These are phyloP conservation scores for Gymnopithys bicolor DNA, from an alignment of 2,797 vertebrate species.

Conservation along the genomic window DNA sequence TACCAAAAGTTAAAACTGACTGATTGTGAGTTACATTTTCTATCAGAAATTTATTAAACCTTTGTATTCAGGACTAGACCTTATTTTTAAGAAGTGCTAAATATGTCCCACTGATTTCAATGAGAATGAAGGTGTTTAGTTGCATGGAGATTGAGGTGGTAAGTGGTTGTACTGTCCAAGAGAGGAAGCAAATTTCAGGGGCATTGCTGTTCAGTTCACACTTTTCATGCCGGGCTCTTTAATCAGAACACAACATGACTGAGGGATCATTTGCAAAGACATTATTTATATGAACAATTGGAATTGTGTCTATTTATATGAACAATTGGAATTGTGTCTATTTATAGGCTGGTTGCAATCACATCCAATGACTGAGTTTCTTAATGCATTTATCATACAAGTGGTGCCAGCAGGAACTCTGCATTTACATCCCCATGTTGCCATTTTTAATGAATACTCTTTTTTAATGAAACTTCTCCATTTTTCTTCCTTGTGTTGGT, in stretches of 20 bases:
- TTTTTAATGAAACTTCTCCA: not conserved
- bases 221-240: not conserved
- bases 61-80: not conserved
- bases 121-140: not conserved
- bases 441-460: not conserved
- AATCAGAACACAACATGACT: not conserved
- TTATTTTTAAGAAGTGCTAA: not conserved
- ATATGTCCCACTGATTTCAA: not conserved
- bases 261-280: constrained; percentile 24
- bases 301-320: constrained; percentile 35
- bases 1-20: not conserved
- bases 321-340: not conserved
- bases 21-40: not conserved
- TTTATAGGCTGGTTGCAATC: constrained; percentile 26
- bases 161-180: not conserved
- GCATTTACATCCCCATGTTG: not conserved
- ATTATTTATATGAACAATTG: not conserved
- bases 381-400: not conserved
- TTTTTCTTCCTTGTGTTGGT: not conserved
- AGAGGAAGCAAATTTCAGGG: constrained; percentile 2
- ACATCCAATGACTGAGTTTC: not conserved
- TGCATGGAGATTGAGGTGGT: not conserved
- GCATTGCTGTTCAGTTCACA: constrained; percentile 5
- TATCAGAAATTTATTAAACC: not conserved
- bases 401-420: constrained; percentile 8